Percentiles rank a stretch among this genome's conserved stretches.
These are phyloP conservation scores for Gymnocheta viridis DNA, from an alignment of 2,888 invertebrate species.

Conservation along the genomic window DNA sequence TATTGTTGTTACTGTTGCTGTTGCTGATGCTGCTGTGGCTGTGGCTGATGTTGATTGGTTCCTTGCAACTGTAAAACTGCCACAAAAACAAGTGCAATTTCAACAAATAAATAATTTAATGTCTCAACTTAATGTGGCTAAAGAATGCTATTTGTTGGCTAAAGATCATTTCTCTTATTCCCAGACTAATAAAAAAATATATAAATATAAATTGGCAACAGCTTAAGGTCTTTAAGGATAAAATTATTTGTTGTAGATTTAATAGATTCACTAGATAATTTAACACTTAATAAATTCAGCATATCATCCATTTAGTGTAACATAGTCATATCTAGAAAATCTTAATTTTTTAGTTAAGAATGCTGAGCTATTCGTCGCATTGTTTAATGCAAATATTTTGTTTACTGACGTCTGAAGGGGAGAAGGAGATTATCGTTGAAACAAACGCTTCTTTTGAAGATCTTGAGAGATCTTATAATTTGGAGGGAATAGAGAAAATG, in stretches of 20 bases:
- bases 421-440: too few species aligned
- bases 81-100: slow-evolving; percentile 63
- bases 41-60: neutral
- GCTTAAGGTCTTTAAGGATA: neutral
- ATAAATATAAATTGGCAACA: slow-evolving; percentile 27
- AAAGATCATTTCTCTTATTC: neutral
- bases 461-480: too few species aligned
- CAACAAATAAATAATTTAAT: slow-evolving; percentile 46
- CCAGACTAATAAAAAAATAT: neutral
- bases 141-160: neutral
- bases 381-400: too few species aligned
- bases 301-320: too few species aligned
- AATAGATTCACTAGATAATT: neutral
- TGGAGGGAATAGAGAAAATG: too few species aligned
- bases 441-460: too few species aligned
- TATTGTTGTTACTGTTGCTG: slow-evolving; percentile 74
- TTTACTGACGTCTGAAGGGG: too few species aligned
- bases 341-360: too few species aligned
- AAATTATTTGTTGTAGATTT: neutral
- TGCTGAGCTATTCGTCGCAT: too few species aligned
- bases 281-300: neutral
- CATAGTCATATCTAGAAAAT: too few species aligned
- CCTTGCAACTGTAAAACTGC: slow-evolving; percentile 28
- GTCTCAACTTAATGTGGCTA: slow-evolving; percentile 38
- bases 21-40: slow-evolving; percentile 47